Evolutionary conservation across 2,888 invertebrate genomes (phyloP).

Genomic region (Chalcis sispes): DNA sequence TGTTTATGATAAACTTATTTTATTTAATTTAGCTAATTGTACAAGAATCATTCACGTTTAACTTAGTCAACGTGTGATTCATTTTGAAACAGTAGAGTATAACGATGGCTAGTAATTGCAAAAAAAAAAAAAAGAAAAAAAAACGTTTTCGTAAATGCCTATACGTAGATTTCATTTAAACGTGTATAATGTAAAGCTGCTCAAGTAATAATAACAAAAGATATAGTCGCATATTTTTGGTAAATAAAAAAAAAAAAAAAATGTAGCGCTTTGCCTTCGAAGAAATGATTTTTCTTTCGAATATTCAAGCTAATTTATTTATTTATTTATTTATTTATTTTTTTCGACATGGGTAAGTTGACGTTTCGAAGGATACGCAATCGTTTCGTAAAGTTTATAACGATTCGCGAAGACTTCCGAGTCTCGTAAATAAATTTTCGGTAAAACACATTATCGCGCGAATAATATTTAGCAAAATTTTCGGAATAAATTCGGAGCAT

Average conservation of each 20-base stretch:
- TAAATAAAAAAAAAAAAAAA: background rate
- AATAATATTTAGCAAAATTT: too few relatives aligned
- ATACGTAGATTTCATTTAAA: too few relatives aligned
- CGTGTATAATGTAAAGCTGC: too few relatives aligned
- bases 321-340: background rate
- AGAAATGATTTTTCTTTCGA: conserved; percentile 15
- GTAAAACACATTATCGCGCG: too few relatives aligned
- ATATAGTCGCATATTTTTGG: background rate
- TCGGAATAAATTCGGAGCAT: too few relatives aligned
- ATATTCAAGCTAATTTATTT: background rate
- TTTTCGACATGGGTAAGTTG: conserved; percentile 40
- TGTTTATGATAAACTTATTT: background rate
- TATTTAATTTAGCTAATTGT: background rate
- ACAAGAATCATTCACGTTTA: too few relatives aligned
- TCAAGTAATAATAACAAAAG: too few relatives aligned
- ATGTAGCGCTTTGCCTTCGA: conserved; percentile 28
- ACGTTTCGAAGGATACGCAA: conserved; percentile 21
- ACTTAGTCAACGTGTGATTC: background rate
- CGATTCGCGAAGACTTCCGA: background rate
- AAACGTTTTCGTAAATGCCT: conserved; percentile 1
- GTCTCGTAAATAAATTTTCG: background rate
- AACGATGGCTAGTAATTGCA: background rate
- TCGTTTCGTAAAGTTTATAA: background rate
- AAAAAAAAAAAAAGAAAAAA: background rate
- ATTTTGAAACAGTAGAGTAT: background rate